A percentile compares a stretch with the other conserved stretches of the same genome.
phyloP scores from a whole-genome alignment of 2,113 vertebrate species.

The Cynoglossus semilaevis region DNA sequence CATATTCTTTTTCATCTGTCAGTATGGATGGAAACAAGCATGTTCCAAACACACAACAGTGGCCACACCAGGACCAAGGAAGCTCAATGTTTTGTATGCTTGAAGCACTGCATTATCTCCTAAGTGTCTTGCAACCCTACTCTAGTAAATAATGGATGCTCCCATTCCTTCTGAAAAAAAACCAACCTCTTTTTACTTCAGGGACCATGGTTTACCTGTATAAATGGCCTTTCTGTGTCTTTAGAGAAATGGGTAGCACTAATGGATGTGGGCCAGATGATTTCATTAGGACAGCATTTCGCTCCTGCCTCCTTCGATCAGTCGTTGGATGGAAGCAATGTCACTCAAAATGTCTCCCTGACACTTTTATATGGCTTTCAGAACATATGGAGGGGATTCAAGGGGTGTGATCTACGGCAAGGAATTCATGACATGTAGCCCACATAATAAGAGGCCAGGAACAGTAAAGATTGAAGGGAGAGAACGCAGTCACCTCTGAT shows the following conservation, averaged over 20 bases:
- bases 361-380: constrained; percentile 39
- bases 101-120: constrained; percentile 74
- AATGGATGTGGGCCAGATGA: constrained; percentile 69
- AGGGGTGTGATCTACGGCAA: constrained; percentile 34
- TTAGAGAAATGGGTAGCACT: constrained; percentile 64
- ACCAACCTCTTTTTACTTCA: constrained; percentile 61
- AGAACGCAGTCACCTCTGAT: constrained; percentile 55
- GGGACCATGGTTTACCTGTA: constrained; percentile 74
- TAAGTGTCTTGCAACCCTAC: constrained; percentile 71
- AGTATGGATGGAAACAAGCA: constrained; percentile 71
- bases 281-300: constrained; percentile 70
- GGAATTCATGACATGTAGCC: constrained; percentile 44
- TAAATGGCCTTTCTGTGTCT: constrained; percentile 71
- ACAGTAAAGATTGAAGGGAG: constrained; percentile 30
- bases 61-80: constrained; percentile 57
- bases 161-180: constrained; percentile 60
- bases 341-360: constrained; percentile 59
- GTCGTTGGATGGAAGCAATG: constrained; percentile 56
- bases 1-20: constrained; percentile 73
- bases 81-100: constrained; percentile 72
- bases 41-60: constrained; percentile 71
- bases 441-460: constrained; percentile 44
- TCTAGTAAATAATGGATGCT: constrained; percentile 75
- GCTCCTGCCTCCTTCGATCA: constrained; percentile 60
- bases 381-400: constrained; percentile 24